A percentile compares a stretch with the other conserved stretches of the same genome.
phyloP scores from a whole-genome alignment of 2,888 invertebrate species.

The Hirudinaria manillensis region DNA sequence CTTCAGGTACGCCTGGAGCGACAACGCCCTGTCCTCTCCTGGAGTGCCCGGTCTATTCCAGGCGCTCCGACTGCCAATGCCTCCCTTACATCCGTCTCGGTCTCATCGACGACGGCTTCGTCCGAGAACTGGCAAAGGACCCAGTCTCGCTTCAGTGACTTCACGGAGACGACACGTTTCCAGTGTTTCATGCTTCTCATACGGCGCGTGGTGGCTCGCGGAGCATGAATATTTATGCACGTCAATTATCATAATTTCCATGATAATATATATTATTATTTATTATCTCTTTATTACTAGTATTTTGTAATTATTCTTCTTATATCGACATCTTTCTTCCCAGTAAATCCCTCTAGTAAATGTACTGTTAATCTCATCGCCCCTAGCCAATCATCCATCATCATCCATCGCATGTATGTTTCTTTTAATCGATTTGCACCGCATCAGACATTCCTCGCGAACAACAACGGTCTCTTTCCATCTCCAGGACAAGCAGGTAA shows the following conservation, averaged over 20 bases:
- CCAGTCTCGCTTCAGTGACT: slow-evolving; percentile 1
- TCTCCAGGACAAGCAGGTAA: too few relatives aligned
- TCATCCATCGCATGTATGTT: too few relatives aligned
- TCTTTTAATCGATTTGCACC: too few relatives aligned
- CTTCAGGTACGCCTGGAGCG: slow-evolving; percentile 41
- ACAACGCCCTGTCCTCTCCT: slow-evolving; percentile 39
- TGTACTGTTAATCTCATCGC: not conserved
- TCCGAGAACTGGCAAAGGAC: not conserved
- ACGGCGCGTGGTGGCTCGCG: too few relatives aligned
- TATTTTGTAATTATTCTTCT: not conserved
- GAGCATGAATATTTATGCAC: too few relatives aligned
- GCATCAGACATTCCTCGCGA: too few relatives aligned
- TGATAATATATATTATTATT: too few relatives aligned
- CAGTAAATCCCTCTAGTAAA: not conserved
- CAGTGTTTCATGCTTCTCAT: too few relatives aligned
- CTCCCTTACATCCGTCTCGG: slow-evolving; percentile 27
- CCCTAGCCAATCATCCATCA: not conserved
- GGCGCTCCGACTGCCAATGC: slow-evolving; percentile 19
- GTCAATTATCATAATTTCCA: too few relatives aligned
- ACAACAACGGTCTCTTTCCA: too few relatives aligned
- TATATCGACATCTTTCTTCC: not conserved
- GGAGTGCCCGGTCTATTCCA: slow-evolving; percentile 41
- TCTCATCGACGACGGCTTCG: slow-evolving; percentile 24
- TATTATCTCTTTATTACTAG: too few relatives aligned
- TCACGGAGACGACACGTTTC: too few relatives aligned